Evolutionary conservation across 2,888 invertebrate genomes (phyloP), one percentile per base, ranked within the genome.

Genomic region (Asteroscopus sphinx): DNA sequence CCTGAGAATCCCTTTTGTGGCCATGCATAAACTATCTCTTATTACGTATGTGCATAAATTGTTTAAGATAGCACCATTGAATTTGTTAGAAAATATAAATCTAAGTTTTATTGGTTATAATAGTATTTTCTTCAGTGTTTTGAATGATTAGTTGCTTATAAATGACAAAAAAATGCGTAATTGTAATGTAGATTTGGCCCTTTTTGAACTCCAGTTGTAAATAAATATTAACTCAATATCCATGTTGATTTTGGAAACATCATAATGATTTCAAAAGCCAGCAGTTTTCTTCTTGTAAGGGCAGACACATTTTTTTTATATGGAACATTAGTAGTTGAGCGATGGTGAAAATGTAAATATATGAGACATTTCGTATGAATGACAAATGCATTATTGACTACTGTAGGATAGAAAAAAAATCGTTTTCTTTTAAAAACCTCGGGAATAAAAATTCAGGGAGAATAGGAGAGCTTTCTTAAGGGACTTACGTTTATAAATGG

Each of bases 1-100:
- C 6, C 7, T 33, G 13, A 35, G 30, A 53, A 57, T 12, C 48
- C 52, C 41, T 57, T 68, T 57, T 41, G 15, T 64, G 8, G 51
- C 8, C 35, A 52, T 68, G 17, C 30, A 47, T 64, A 47, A 51
- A 36, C 17, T 46, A 6, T 42, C 15, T 28, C 44, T 11, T 9
- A 44, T 57, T 49, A 56, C 44, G 11, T 48, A 66, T 70, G 61
- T 66, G 56, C 68, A 70, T 71, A 70, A 71, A 56, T 63, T 67
- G 42, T 49, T 44, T 36, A 21, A 32, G 21, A 67, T 56, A 47
- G 37, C 49, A 33, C 51, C 49, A 68, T 68, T 54, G 58, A 64
- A 54, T 68, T 51, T 17, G 44, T 70, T 39, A 53, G 28, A 56
- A 71, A 59, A 64, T 57, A 64, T 64, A 70, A 64, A 64, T 68